Evolutionary conservation across 2,797 vertebrate species (phyloP), one percentile per base, ranked within the genome.

Genomic region (Phyllotis vaccarum): DNA sequence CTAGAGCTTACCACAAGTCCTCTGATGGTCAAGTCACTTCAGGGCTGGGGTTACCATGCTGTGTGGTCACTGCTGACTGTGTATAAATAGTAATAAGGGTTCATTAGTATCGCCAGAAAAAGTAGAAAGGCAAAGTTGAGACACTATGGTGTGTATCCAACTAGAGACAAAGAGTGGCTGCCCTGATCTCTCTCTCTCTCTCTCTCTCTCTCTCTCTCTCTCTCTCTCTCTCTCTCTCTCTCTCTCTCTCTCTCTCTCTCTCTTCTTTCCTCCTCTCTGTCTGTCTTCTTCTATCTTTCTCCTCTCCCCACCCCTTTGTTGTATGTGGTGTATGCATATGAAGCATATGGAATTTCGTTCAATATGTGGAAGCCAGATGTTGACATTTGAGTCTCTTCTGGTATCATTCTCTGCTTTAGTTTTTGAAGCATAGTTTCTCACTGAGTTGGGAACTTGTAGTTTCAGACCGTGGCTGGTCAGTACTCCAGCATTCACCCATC

Each of bases 71-170:
- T 91, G 58, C 34, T 78, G 85, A 60, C 11, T 24, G 3, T n/a
- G 12, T 37, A 60, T n/a, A 43, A 82, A 37, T 3, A 34, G 66
- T 43, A 75, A 34, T 21, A 68, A 89, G 46, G 17, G 19, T 7
- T 7, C 79, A 75, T 75, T 78, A 66, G 52, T 60, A 29, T 40
- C n/a, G 75, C 14, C 9, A 34, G 37, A 56, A 92, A 90, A n/a
- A n/a, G 72, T 2, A 82, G 43, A 92, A 83, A 49, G 29, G 81
- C 21, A 49, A 37, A 68, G 62, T 9, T 27, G 17, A 60, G 22
- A 46, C 9, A 37, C 17, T 27, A 52, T 0, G 5, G 37, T 0
- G 7, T n/a, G n/a, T 66, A 12, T 10, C 64, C 6, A n/a, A 10
- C 31, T 22, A 49, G 52, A 89, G 17, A 66, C 24, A 54, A 62